Evolutionary conservation across 2,888 invertebrate species (phyloP).

Genomic region (Ferdinandea cuprea): DNA sequence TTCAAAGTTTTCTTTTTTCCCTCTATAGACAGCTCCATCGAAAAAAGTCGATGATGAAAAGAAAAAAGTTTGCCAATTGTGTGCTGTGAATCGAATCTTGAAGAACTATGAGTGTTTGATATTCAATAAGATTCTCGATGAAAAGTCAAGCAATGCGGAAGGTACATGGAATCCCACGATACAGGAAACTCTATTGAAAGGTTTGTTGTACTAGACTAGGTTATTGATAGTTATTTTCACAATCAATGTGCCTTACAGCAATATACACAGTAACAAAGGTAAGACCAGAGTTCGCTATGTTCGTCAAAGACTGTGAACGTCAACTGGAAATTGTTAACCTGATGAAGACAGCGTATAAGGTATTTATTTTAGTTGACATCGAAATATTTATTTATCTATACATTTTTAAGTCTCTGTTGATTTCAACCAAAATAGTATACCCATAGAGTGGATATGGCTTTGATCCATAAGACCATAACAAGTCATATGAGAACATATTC

Average conservation of each 20-base stretch:
- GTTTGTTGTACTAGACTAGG: slow-evolving; percentile 76
- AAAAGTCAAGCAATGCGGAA: slow-evolving; percentile 83
- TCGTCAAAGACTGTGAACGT: slow-evolving; percentile 83
- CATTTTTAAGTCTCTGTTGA: too few relatives aligned
- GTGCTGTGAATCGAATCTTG: slow-evolving; percentile 82
- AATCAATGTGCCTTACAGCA: slow-evolving; percentile 9
- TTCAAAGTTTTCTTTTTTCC: neutral
- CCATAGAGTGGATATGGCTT: too few relatives aligned
- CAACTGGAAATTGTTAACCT: slow-evolving; percentile 85
- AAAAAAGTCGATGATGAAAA: slow-evolving; percentile 14
- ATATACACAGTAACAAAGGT: slow-evolving; percentile 15
- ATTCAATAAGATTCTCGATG: slow-evolving; percentile 83
- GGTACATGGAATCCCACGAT: slow-evolving; percentile 87
- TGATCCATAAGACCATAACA: too few relatives aligned
- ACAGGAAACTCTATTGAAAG: slow-evolving; percentile 85
- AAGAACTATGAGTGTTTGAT: slow-evolving; percentile 85
- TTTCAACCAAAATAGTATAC: too few relatives aligned
- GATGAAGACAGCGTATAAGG: slow-evolving; percentile 87
- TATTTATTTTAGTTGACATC: too few relatives aligned
- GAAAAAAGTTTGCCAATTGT: slow-evolving; percentile 82
- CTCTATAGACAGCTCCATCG: neutral
- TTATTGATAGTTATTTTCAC: neutral
- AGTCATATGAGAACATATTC: too few relatives aligned
- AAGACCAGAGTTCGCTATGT: slow-evolving; percentile 58
- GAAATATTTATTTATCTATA: too few relatives aligned